Evolutionary conservation across 2,888 invertebrate species (phyloP).

Genomic region (Harmothoe impar): DNA sequence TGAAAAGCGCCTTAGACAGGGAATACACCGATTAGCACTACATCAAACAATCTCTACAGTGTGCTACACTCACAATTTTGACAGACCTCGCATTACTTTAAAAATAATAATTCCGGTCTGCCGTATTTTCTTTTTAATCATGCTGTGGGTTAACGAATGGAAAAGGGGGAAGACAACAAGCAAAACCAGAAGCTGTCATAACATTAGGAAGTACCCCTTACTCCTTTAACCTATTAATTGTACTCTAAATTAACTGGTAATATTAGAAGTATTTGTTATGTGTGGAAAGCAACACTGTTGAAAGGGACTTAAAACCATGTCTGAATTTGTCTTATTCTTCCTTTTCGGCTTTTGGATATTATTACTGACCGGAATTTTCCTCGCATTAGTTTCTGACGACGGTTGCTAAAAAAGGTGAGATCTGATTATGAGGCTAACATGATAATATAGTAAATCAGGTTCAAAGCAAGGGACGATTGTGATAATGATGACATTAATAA

Average conservation of each 20-base stretch:
- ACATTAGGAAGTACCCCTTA: slow-evolving; percentile 30
- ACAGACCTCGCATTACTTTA: slow-evolving; percentile 26
- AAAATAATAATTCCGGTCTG: slow-evolving; percentile 26
- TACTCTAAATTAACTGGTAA: not conserved
- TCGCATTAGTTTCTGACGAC: not conserved
- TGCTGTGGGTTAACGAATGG: slow-evolving; percentile 43
- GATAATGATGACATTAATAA: slow-evolving; percentile 45
- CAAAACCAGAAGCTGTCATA: slow-evolving; percentile 47
- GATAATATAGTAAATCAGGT: slow-evolving; percentile 33
- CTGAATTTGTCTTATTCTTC: not conserved
- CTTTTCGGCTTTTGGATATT: not conserved
- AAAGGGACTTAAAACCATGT: not conserved
- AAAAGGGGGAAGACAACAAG: slow-evolving; percentile 45
- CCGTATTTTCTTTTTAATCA: slow-evolving; percentile 25
- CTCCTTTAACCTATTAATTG: slow-evolving; percentile 14
- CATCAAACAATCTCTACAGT: slow-evolving; percentile 53
- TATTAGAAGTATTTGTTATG: slow-evolving; percentile 25
- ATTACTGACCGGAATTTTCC: slow-evolving; percentile 50
- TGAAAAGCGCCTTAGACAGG: not conserved
- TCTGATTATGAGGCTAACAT: not conserved
- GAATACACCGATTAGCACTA: slow-evolving; percentile 46
- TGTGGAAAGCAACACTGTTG: slow-evolving; percentile 18
- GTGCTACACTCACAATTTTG: slow-evolving; percentile 39
- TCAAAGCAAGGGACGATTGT: slow-evolving; percentile 24
- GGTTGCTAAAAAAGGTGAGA: slow-evolving; percentile 20